These are phyloP conservation scores for Bucco capensis DNA, from an alignment of 2,113 vertebrate genomes.

Conservation along the genomic window DNA sequence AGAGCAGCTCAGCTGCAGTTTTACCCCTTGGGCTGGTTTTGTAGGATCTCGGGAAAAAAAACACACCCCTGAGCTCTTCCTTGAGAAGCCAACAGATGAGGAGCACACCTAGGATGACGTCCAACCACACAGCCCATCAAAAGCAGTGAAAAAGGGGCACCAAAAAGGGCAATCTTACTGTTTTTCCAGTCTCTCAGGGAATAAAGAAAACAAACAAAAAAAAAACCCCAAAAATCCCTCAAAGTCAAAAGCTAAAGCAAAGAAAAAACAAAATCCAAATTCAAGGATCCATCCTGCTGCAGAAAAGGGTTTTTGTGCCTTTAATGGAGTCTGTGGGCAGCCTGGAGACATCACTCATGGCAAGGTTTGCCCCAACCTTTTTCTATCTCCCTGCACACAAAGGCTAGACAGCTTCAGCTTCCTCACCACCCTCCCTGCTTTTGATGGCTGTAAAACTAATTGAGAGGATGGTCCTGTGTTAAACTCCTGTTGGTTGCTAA, in stretches of 20 bases:
- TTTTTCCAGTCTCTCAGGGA: neutral
- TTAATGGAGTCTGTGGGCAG: neutral
- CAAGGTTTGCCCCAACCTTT: neutral
- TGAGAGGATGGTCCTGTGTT: neutral
- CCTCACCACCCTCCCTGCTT: neutral
- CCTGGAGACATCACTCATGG: neutral
- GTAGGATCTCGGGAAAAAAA: neutral
- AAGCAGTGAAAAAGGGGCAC: neutral
- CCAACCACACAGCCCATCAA: neutral
- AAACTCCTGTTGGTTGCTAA: neutral
- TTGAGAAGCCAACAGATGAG: accelerated
- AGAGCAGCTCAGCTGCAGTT: neutral
- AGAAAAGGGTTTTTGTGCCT: neutral
- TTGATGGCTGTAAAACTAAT: neutral
- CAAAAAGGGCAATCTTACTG: neutral
- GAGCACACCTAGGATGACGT: neutral
- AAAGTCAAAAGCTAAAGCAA: neutral
- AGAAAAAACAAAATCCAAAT: neutral
- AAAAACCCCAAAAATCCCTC: too few relatives aligned
- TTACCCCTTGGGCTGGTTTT: neutral
- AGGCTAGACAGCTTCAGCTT: neutral
- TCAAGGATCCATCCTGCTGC: neutral
- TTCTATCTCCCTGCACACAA: neutral
- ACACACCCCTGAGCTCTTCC: neutral
- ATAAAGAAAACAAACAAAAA: neutral